Evolutionary conservation across 2,888 invertebrate species (phyloP).

Genomic region (Lamproptera curius): DNA sequence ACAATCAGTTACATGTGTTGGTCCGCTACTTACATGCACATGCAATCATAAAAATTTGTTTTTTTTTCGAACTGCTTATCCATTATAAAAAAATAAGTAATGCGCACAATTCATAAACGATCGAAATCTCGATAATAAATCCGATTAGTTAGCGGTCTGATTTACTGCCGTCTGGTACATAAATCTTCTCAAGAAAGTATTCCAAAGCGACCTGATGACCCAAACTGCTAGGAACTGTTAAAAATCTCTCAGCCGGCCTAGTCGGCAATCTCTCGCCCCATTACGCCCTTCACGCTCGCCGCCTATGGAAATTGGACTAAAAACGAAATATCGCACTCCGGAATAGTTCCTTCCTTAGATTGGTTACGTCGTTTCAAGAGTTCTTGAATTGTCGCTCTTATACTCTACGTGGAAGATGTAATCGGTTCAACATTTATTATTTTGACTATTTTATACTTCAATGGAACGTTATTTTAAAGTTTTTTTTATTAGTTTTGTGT

Average conservation of each 20-base stretch:
- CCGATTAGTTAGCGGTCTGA: slow-evolving; percentile 14
- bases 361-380: slow-evolving; percentile 41
- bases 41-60: too few relatives aligned
- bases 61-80: too few relatives aligned
- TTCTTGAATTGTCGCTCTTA: too few relatives aligned
- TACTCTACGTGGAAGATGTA: too few relatives aligned
- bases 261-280: slow-evolving; percentile 72
- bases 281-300: slow-evolving; percentile 73
- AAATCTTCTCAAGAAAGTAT: slow-evolving; percentile 20
- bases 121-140: slow-evolving; percentile 5
- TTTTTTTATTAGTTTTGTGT: too few relatives aligned
- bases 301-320: slow-evolving; percentile 76
- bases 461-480: too few relatives aligned
- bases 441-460: too few relatives aligned
- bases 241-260: slow-evolving; percentile 62
- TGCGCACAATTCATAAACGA: too few relatives aligned
- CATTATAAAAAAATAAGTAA: too few relatives aligned
- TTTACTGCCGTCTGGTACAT: slow-evolving; percentile 11
- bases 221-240: slow-evolving; percentile 41
- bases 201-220: slow-evolving; percentile 14
- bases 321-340: slow-evolving; percentile 68
- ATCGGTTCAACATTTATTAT: slow-evolving; percentile 23
- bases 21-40: too few relatives aligned
- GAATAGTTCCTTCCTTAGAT: slow-evolving; percentile 60
- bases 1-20: too few relatives aligned